Base-by-base conservation (phyloP, 2,888 invertebrate species). In the Gonocerus acuteangulatus region DNA sequence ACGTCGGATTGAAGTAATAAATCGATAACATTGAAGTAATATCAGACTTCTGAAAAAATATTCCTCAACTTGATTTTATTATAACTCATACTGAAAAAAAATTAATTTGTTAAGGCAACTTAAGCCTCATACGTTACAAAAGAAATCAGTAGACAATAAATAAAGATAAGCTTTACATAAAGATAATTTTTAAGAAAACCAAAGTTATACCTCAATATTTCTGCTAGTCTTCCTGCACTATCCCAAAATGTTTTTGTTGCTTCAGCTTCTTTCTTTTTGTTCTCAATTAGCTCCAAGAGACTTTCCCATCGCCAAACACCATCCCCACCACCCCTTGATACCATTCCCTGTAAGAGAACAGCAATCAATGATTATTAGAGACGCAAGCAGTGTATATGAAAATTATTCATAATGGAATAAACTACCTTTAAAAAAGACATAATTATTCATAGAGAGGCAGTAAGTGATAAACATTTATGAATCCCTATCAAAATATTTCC, bases 211-310 rank as follows among this genome's bases (percentile, higher is more conserved):
- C 66, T 66, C 63, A 84, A 76, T 49, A 79, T 77, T 62, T 86
- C 84, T 2, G 83, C 74, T 18, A 79, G 71, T 74, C 83, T 84
- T 0, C 84, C 83, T 39, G 82, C 77, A 63, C 78, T 82, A 70
- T 86, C 83, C 88, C 89, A 89, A 77, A 88, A 89, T 49, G 79
- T 71, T 70, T 82, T 82, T 0, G 88, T 89, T 22, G 76, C 70
- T 64, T 86, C 85, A 0, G 88, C 87, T 70, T 84, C 81, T 62
- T 79, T 80, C 47, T 81, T 75, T 62, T 78, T 80, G 68, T 78
- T 78, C 57, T 82, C 80, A 69, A 83, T 82, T 67, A 82, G 81
- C 16, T 83, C 82, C 62, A 80, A 79, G 64, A 85, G 74, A n/a
- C 75, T 73, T 66, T 82, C 82, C 78, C 84, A 80, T 65, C 81